Evolutionary conservation across 2,888 invertebrate genomes (phyloP), one percentile per base, ranked within the genome.

Genomic region (Torymus aiolomorphi): DNA sequence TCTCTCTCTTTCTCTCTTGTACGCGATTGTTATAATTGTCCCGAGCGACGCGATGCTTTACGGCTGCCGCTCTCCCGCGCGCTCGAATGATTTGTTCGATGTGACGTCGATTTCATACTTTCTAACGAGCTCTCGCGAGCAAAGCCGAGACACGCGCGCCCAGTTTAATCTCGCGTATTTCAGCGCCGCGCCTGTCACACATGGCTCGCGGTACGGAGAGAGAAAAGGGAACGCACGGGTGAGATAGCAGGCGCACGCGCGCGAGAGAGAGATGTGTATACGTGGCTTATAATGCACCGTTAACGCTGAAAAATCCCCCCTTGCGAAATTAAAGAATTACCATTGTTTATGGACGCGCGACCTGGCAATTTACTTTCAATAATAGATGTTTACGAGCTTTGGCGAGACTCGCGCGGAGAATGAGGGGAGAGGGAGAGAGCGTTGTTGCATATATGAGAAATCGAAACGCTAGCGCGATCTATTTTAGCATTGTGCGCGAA

Each of bases 11-110:
- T 20, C 51, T 18, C 31, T 14, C 73, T 18, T 18, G 31, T 54
- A 61, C 12, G 62, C 78, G 77, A 79, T 78, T 78, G 79, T 82
- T 65, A 80, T 82, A 82, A 82, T 82, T 76, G 81, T 66, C 57
- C 61, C 76, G 59, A 16, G 57, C n/a, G 20, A 51, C 69, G 62
- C 86, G 85, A 87, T 89, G 85, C 86, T 89, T 89, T 89, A 89
- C 83, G 88, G 87, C 84, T 82, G 82, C 84, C 76, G 76, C 67
- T 66, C 70, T 56, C 67, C 8, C 74, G 65, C 84, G 85, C 86
- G 83, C 86, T 83, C 85, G 88, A 80, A 82, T 83, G 83, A 83
- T 83, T 83, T 81, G 83, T 83, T 83, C 82, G 82, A 80, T 67
- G 79, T 20, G 73, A 81, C 78, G 83, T 84, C 85, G 84, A 86